Conservation (phyloP, 2,113 vertebrate species). For the Felis chaus region DNA sequence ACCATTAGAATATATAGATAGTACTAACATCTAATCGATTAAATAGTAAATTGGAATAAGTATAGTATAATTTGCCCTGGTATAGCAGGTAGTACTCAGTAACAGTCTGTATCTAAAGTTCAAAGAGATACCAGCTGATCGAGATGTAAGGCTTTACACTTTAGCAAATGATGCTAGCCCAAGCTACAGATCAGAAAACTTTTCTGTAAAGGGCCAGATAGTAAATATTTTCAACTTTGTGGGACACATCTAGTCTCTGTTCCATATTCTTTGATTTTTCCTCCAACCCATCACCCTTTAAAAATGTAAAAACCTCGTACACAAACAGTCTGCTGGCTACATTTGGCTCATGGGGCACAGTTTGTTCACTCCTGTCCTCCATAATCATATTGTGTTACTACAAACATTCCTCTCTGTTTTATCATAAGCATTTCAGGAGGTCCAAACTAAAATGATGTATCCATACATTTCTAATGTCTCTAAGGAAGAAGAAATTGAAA, state of each 20-base stretch:
- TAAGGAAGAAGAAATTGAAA: constrained; percentile 31
- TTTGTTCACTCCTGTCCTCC: neutral
- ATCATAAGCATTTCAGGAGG: constrained; percentile 14
- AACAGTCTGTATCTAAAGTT: neutral
- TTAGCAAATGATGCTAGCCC: neutral
- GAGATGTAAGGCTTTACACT: neutral
- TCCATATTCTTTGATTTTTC: neutral
- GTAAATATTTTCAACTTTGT: constrained; percentile 15
- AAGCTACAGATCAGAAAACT: neutral
- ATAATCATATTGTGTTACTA: neutral
- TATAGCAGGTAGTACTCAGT: neutral
- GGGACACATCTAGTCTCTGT: neutral
- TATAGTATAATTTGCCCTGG: neutral
- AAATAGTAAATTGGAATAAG: neutral
- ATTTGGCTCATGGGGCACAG: neutral
- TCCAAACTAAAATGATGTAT: neutral
- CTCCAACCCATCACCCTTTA: neutral
- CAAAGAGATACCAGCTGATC: neutral
- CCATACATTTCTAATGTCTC: neutral
- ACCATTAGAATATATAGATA: neutral
- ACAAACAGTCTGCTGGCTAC: neutral
- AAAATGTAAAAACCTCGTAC: neutral
- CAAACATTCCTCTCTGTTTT: neutral
- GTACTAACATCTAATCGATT: neutral
- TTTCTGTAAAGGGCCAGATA: neutral